phyloP scores from a whole-genome alignment of 2,797 vertebrate genomes.

The Nannoperca australis region DNA sequence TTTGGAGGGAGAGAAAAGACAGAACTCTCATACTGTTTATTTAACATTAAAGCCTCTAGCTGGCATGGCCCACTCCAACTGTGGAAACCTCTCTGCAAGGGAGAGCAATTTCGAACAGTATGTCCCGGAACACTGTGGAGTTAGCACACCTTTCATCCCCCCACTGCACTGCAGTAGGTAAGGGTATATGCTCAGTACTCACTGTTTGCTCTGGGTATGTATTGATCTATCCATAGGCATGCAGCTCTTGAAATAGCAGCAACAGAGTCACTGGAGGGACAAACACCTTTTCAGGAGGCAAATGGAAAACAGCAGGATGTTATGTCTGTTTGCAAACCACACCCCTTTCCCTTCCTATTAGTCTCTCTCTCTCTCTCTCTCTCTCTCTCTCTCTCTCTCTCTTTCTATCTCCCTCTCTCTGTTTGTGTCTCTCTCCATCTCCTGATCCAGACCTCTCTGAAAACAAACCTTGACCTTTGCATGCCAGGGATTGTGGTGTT shows the following conservation, averaged over 20 bases:
- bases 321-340: constrained; percentile 46
- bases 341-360: neutral
- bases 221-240: constrained; percentile 78
- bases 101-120: constrained; percentile 48
- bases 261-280: constrained; percentile 44
- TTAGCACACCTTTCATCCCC: constrained; percentile 53
- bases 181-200: constrained; percentile 42
- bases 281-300: constrained; percentile 42
- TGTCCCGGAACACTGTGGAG: constrained; percentile 60
- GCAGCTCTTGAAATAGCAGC: constrained; percentile 82
- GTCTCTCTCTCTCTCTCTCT: constrained; percentile 15
- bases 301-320: constrained; percentile 45
- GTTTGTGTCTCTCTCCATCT: constrained; percentile 28
- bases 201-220: constrained; percentile 64
- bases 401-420: constrained; percentile 16
- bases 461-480: constrained; percentile 77
- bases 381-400: constrained; percentile 16
- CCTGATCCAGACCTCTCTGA: constrained; percentile 55
- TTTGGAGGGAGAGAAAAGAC: constrained; percentile 18
- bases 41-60: constrained; percentile 28
- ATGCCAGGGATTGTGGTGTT: constrained; percentile 62
- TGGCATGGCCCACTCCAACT: constrained; percentile 23
- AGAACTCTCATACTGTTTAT: constrained; percentile 30
- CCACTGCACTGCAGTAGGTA: constrained; percentile 63
- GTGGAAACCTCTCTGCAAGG: constrained; percentile 44